Evolutionary conservation across 2,113 vertebrate genomes (phyloP).

Genomic region (Grammomys dolichurus): DNA sequence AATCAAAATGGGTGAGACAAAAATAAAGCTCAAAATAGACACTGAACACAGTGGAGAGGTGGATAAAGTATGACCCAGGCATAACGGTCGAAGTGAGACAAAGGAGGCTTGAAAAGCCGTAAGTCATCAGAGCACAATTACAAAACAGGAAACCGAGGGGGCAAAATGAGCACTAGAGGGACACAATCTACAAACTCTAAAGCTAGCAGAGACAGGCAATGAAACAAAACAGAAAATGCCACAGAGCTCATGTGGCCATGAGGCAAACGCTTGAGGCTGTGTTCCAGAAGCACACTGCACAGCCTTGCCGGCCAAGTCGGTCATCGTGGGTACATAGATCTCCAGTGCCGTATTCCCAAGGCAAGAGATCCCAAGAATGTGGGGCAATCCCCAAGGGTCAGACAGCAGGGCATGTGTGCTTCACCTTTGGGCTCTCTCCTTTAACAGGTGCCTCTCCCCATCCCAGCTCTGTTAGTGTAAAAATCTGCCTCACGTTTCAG

Average conservation of each 20-base stretch:
- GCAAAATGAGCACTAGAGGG: slow-evolving; percentile 29
- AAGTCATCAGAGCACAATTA: slow-evolving; percentile 66
- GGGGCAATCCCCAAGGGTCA: too few relatives aligned
- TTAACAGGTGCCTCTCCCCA: too few relatives aligned
- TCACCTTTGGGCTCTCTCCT: neutral
- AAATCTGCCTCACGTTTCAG: neutral
- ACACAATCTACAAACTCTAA: slow-evolving; percentile 57
- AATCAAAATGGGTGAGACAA: slow-evolving; percentile 58
- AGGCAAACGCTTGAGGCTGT: neutral
- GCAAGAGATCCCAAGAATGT: neutral
- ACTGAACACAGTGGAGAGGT: slow-evolving; percentile 18
- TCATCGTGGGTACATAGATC: fast-evolving
- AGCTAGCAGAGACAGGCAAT: slow-evolving; percentile 34
- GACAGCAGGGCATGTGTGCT: neutral
- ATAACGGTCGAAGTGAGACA: slow-evolving; percentile 53
- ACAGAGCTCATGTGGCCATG: neutral
- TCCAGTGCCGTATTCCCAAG: fast-evolving
- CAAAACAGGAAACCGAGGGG: slow-evolving; percentile 54
- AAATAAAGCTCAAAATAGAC: slow-evolving; percentile 71
- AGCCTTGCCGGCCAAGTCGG: neutral
- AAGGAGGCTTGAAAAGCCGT: slow-evolving; percentile 34
- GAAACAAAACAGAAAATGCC: slow-evolving; percentile 34
- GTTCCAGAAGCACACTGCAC: neutral
- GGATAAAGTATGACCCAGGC: slow-evolving; percentile 59
- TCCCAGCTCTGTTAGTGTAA: neutral